Evolutionary conservation across 2,797 vertebrate species (phyloP).

Genomic region (Prunella strophiata): DNA sequence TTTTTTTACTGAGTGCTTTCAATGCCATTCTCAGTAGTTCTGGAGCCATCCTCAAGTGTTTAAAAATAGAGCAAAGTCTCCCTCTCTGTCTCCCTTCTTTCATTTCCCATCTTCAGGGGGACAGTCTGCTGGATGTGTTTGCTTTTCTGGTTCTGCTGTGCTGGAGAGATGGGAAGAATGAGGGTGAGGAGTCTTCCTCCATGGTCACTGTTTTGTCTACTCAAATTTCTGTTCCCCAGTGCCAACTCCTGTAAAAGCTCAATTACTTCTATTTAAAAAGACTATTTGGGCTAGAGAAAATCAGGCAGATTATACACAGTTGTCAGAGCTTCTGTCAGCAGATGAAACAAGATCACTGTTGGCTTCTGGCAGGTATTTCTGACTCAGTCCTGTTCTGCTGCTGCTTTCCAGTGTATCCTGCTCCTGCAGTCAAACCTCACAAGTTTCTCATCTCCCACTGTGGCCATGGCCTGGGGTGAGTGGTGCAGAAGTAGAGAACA

Average conservation of each 20-base stretch:
- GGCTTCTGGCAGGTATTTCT: neutral
- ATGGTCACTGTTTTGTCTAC: slow-evolving; percentile 24
- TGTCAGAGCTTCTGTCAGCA: slow-evolving; percentile 25
- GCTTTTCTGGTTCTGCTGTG: neutral
- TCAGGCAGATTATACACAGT: neutral
- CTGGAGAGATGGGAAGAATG: neutral
- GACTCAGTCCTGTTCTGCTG: neutral
- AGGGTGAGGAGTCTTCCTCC: neutral
- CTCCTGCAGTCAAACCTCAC: neutral
- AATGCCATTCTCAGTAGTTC: neutral
- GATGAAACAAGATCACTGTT: neutral
- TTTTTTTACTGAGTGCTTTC: neutral
- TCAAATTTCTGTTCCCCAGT: neutral
- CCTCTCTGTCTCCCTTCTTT: neutral
- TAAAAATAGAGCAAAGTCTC: neutral
- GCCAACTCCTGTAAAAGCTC: neutral
- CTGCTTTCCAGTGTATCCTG: neutral
- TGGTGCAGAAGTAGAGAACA: fast-evolving
- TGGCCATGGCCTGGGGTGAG: neutral
- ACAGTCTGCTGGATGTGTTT: neutral
- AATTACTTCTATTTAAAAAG: slow-evolving; percentile 32
- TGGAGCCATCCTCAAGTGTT: slow-evolving; percentile 41
- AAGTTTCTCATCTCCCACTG: fast-evolving
- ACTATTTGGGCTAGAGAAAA: neutral
- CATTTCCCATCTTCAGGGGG: neutral